phyloP scores from a whole-genome alignment of 1,140 invertebrate genomes.

The Phenacoccus solenopsis region DNA sequence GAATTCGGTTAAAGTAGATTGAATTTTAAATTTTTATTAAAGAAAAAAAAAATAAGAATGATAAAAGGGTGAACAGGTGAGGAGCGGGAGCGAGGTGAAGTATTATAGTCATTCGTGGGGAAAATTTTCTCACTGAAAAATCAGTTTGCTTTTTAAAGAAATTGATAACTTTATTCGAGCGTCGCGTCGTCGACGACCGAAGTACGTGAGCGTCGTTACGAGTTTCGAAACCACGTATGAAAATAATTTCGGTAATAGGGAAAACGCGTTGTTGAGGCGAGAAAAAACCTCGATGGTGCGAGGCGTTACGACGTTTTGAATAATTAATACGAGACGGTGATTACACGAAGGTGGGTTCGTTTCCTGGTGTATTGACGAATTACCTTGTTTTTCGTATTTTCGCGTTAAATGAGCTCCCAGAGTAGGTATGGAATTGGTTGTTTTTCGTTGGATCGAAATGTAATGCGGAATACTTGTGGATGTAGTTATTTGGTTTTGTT shows the following conservation, averaged over 20 bases:
- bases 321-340: no score
- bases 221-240: not conserved
- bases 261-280: not conserved
- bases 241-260: not conserved
- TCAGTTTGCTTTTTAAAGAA: not conserved
- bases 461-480: no score
- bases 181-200: not conserved
- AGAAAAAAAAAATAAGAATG: not conserved
- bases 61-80: not conserved
- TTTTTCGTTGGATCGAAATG: no score
- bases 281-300: not conserved
- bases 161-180: not conserved
- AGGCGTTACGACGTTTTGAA: not conserved
- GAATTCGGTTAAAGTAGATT: conserved; percentile 2
- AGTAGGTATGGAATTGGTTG: no score
- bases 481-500: no score
- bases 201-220: no score
- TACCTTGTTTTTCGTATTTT: no score
- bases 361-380: no score
- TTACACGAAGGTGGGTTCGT: no score
- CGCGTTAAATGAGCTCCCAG: no score
- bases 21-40: not conserved
- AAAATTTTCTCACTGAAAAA: conserved; percentile 3
- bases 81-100: not conserved
- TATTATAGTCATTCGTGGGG: not conserved